Evolutionary conservation across 2,113 vertebrate genomes (phyloP), one percentile per base, ranked within the genome.

Genomic region (Arvicanthis niloticus): DNA sequence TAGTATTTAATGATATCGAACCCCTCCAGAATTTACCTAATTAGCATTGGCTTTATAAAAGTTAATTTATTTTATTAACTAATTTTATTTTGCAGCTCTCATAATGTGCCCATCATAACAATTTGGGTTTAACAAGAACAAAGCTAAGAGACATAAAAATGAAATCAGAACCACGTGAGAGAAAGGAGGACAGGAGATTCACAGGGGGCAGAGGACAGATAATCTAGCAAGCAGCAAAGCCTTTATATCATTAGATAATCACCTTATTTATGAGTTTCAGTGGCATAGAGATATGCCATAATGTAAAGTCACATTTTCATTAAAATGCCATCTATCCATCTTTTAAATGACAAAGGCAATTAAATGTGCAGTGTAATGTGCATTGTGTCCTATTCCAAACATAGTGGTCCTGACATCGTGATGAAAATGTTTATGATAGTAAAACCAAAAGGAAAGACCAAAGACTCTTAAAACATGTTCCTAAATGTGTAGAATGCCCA

Each of bases 31-130:
- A 72, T 84, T 91, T 80, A 73, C 12, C 26, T 76, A 37, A 37
- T 95, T 95, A 68, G 75, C 29, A 91, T 56, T 73, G 22, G 21
- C 48, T 37, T 91, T 80, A 84, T 58, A 77, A 93, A 96, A 96
- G 89, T n/a, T 42, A 92, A 60, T 68, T 68, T 51, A 51, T 51
- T 51, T 51, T 51, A 11, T 51, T 51, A 51, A 17, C 67, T 82
- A 77, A 37, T 89, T 95, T 87, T 77, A 90, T 92, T 51, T 81
- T 87, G 6, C 37, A 65, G n/a, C 7, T 77, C 68, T 76, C 22
- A 75, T 56, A 75, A 67, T 56, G 37, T 24, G 11, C 13, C 9
- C 19, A 51, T 56, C 86, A 42, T 70, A 65, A 58, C 29, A 75
- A 34, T 31, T 40, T 93, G 42, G 81, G 24, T 4, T 87, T 89